Conservation (phyloP, 2,888 invertebrate species). For the Panzeria rudis region DNA sequence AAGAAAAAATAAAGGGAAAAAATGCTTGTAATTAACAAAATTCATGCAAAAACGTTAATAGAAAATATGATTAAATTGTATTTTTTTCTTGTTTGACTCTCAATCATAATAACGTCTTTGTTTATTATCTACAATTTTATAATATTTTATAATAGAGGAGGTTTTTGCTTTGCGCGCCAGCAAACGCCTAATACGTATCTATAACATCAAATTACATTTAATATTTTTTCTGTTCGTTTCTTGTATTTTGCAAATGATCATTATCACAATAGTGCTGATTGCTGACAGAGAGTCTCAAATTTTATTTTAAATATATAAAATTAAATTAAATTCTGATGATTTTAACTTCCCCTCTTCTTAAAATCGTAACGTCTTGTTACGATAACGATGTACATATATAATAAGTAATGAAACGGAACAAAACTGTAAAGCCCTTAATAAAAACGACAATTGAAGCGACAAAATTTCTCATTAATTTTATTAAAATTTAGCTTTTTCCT, state of each 20-base stretch:
- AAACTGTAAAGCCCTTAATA: too few species aligned
- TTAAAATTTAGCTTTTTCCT: too few species aligned
- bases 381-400: too few species aligned
- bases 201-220: slow-evolving; percentile 40
- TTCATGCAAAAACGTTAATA: slow-evolving; percentile 41
- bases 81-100: slow-evolving; percentile 10
- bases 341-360: too few species aligned
- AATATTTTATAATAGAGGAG: slow-evolving; percentile 53
- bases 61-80: slow-evolving; percentile 48
- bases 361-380: too few species aligned
- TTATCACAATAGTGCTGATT: slow-evolving; percentile 9
- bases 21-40: slow-evolving; percentile 3
- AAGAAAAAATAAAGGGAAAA: background rate
- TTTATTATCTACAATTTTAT: slow-evolving; percentile 49
- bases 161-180: slow-evolving; percentile 32
- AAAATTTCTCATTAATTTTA: too few species aligned
- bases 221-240: slow-evolving; percentile 15
- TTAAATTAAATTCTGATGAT: too few species aligned
- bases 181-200: slow-evolving; percentile 65
- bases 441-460: too few species aligned
- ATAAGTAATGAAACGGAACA: too few species aligned
- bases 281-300: slow-evolving; percentile 38
- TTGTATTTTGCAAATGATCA: slow-evolving; percentile 28
- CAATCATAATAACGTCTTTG: slow-evolving; percentile 64
- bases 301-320: background rate